These are phyloP conservation scores for Pterostichus niger DNA, from an alignment of 2,888 invertebrate genomes.

Conservation along the genomic window DNA sequence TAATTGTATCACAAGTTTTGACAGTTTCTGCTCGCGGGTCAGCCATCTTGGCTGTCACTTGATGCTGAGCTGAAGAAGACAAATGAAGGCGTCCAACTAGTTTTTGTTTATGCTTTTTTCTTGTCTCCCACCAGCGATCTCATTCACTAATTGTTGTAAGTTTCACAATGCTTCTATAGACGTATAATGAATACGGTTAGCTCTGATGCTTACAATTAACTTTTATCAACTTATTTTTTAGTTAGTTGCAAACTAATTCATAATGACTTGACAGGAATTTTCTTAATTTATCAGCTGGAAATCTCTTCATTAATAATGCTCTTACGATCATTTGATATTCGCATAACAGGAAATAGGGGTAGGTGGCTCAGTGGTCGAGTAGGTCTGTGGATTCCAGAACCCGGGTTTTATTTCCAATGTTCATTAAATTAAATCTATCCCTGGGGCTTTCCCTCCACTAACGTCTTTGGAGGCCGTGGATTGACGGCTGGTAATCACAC, in stretches of 20 bases:
- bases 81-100: slow-evolving; percentile 45
- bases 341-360: too few relatives aligned
- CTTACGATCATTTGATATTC: too few relatives aligned
- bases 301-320: background rate
- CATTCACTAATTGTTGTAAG: slow-evolving; percentile 41
- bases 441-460: too few relatives aligned
- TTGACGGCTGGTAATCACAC: too few relatives aligned
- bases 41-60: slow-evolving; percentile 53
- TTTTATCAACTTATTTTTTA: slow-evolving; percentile 18
- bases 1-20: slow-evolving; percentile 45
- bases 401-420: too few relatives aligned
- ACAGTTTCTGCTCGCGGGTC: slow-evolving; percentile 38
- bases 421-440: too few relatives aligned
- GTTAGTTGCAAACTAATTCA: background rate
- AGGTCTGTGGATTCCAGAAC: too few relatives aligned
- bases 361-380: too few relatives aligned
- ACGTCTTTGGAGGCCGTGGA: too few relatives aligned
- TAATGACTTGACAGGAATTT: slow-evolving; percentile 1
- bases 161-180: slow-evolving; percentile 13
- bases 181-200: slow-evolving; percentile 19
- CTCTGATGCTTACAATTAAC: background rate
- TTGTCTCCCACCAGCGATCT: background rate
- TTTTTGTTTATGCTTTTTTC: slow-evolving; percentile 56
- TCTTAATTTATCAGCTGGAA: slow-evolving; percentile 22
- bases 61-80: slow-evolving; percentile 46